A percentile compares a stretch with the other conserved stretches of the same genome.
Evolutionary conservation across 37 sponge, comb jelly and placozoan species (phyloP).

Genomic region (Aphrocallistes beatrix): DNA sequence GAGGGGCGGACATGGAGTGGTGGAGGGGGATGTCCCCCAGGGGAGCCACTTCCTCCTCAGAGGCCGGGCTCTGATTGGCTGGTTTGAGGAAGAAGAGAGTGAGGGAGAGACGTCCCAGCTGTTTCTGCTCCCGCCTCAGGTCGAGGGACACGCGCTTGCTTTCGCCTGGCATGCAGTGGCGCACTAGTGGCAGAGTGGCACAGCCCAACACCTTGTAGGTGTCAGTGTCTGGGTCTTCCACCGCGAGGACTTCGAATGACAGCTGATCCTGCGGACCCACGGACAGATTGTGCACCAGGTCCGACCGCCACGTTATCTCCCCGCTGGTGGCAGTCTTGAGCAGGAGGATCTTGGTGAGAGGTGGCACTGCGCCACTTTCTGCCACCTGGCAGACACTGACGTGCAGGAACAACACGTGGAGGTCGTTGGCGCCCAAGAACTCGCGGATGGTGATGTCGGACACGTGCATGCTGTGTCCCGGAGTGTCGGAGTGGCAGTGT

Average conservation of each 20-base stretch:
- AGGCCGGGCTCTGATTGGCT: not conserved
- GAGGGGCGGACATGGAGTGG: not conserved
- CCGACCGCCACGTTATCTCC: not conserved
- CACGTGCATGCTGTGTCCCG: not conserved
- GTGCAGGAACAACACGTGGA: not conserved
- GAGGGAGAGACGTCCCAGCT: not conserved
- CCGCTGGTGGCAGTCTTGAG: not conserved
- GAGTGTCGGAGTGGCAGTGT: not conserved
- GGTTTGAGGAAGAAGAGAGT: conserved; percentile 1
- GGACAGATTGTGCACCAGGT: not conserved
- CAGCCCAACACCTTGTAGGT: not conserved
- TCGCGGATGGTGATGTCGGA: not conserved
- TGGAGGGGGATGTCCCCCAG: not conserved
- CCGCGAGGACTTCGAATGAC: not conserved
- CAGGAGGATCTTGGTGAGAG: not conserved
- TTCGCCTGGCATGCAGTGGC: not conserved
- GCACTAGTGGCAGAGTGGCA: not conserved
- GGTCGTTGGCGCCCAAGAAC: not conserved
- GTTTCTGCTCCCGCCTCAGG: not conserved
- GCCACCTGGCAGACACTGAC: too few species aligned
- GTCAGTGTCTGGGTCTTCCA: not conserved
- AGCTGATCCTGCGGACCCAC: not conserved
- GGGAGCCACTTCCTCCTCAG: too few species aligned
- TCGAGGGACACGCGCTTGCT: not conserved
- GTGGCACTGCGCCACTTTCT: not conserved